phyloP scores from a whole-genome alignment of 1,140 invertebrate species.

The Zaprionus nigranus region DNA sequence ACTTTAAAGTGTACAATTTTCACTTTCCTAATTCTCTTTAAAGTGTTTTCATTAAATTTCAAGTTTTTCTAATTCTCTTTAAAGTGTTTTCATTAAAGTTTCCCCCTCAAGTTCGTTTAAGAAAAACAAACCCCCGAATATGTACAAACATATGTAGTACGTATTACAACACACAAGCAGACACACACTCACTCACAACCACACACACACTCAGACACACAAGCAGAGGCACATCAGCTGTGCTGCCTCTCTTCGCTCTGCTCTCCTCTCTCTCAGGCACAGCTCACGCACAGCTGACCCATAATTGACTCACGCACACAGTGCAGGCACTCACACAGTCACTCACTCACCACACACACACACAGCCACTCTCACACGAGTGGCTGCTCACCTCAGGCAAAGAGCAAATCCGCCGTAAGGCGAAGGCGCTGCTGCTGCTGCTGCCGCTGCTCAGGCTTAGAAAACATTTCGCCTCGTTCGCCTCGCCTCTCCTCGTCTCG shows the following conservation, averaged over 20 bases:
- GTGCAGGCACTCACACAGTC: slow-evolving; percentile 13
- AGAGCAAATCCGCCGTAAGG: slow-evolving; percentile 26
- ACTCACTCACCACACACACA: slow-evolving; percentile 17
- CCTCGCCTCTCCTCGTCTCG: not conserved
- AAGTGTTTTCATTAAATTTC: slow-evolving; percentile 11
- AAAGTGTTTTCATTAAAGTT: not conserved
- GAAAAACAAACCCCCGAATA: slow-evolving; percentile 4
- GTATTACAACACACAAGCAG: slow-evolving; percentile 9
- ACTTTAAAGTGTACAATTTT: not conserved
- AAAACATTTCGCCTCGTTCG: slow-evolving; percentile 45
- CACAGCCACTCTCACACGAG: slow-evolving; percentile 28
- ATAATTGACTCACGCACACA: slow-evolving; percentile 65
- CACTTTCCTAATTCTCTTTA: not conserved
- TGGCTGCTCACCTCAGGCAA: slow-evolving; percentile 29
- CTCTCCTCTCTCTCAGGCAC: slow-evolving; percentile 36
- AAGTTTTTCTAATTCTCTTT: not conserved
- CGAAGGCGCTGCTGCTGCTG: not conserved
- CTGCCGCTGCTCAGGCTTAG: slow-evolving; percentile 42
- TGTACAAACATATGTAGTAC: slow-evolving; percentile 10
- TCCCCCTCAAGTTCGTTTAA: not conserved
- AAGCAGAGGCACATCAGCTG: slow-evolving; percentile 36
- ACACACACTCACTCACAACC: not conserved
- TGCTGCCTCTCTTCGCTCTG: slow-evolving; percentile 23
- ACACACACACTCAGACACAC: not conserved
- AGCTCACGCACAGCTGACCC: slow-evolving; percentile 79